These are phyloP conservation scores for Artemia sinica DNA, from an alignment of 2,888 invertebrate species.

Conservation along the genomic window DNA sequence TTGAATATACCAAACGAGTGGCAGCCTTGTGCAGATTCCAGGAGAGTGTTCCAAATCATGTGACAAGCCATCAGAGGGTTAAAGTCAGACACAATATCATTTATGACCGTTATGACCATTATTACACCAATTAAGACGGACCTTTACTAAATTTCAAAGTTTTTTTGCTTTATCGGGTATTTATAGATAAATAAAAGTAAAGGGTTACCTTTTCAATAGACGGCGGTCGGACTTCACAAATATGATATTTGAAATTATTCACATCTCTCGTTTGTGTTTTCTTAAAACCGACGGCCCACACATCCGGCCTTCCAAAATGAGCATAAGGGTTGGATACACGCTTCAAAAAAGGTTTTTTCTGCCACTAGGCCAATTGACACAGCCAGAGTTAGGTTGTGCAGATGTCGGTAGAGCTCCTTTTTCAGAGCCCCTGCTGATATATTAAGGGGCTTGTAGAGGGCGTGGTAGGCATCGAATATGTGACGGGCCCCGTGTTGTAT, in stretches of 20 bases:
- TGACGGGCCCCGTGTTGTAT: constrained; percentile 29
- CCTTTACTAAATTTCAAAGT: no score
- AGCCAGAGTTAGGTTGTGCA: constrained; percentile 27
- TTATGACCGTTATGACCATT: no score
- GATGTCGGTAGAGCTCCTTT: constrained; percentile 27
- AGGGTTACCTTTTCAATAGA: constrained; percentile 28
- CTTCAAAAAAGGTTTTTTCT: constrained; percentile 25
- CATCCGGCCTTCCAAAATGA: constrained; percentile 29
- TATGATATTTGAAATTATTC: constrained; percentile 27
- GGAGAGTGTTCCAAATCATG: no score
- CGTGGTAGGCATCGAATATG: constrained; percentile 28
- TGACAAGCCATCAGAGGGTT: no score
- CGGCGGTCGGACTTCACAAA: constrained; percentile 29
- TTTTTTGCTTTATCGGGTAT: no score
- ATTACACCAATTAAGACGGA: no score
- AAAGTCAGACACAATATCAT: no score
- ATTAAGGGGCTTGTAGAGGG: constrained; percentile 16
- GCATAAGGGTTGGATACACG: constrained; percentile 28
- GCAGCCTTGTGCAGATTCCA: no score
- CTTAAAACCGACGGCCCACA: constrained; percentile 24
- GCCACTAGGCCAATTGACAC: constrained; percentile 28
- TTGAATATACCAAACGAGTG: no score
- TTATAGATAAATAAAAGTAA: no score
- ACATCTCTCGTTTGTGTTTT: constrained; percentile 19
- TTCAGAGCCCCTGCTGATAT: constrained; percentile 17